Percentiles rank a stretch among this genome's conserved stretches.
Evolutionary conservation across 2,888 invertebrate genomes (phyloP).

Genomic region (Plebejus argus): DNA sequence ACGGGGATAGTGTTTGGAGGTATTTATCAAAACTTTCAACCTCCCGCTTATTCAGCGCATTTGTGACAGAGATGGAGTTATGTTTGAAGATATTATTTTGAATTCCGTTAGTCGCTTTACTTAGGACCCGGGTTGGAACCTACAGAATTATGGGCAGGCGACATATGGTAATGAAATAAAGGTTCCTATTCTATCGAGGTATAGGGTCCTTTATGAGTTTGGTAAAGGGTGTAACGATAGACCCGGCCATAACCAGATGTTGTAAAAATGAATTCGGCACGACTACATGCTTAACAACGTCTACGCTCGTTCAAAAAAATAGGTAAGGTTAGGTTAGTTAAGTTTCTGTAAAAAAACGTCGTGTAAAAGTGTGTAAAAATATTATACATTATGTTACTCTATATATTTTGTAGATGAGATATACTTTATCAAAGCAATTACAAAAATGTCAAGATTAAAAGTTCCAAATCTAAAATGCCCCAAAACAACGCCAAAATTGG

Average conservation of each 20-base stretch:
- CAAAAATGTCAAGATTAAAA: slow-evolving; percentile 19
- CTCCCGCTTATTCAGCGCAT: background rate
- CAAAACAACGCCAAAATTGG: background rate
- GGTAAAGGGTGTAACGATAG: slow-evolving; percentile 26
- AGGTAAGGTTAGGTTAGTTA: slow-evolving; percentile 34
- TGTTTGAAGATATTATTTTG: slow-evolving; percentile 16
- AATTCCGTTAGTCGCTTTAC: slow-evolving; percentile 39
- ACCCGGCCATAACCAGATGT: background rate
- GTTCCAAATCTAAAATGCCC: too few species aligned
- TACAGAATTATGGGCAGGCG: slow-evolving; percentile 44
- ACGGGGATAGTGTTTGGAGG: background rate
- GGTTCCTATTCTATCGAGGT: slow-evolving; percentile 36
- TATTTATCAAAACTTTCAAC: slow-evolving; percentile 12
- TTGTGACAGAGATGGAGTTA: slow-evolving; percentile 7
- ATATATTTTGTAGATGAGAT: too few species aligned
- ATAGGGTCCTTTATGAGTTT: slow-evolving; percentile 38
- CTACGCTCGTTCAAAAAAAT: slow-evolving; percentile 47
- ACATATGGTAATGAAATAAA: slow-evolving; percentile 43
- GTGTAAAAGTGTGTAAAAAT: too few species aligned
- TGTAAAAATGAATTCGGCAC: background rate
- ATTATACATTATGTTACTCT: too few species aligned
- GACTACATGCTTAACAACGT: background rate
- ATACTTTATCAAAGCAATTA: too few species aligned
- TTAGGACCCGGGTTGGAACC: slow-evolving; percentile 40
- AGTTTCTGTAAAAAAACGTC: background rate